A percentile compares a stretch with the other conserved stretches of the same genome.
phyloP scores from a whole-genome alignment of 2,113 vertebrate genomes.

The Entelurus aequoreus region DNA sequence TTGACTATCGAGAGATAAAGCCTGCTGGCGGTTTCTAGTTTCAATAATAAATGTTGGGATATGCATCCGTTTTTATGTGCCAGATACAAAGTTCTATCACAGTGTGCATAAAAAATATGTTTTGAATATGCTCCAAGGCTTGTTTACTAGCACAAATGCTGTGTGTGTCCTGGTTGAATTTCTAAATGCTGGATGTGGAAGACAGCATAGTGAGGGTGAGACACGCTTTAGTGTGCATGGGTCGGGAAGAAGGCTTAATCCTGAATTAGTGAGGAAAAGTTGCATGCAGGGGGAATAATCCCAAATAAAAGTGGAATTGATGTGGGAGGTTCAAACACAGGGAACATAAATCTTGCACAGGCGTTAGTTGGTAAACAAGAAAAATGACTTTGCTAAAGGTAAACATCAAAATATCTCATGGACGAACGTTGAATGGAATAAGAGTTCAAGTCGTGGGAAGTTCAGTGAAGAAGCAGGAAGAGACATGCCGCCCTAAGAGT shows the following conservation, averaged over 20 bases:
- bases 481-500: too few species aligned
- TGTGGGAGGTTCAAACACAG: not conserved
- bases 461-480: too few species aligned
- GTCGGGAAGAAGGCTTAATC: constrained; percentile 34
- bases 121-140: not conserved
- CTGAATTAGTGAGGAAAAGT: constrained; percentile 5
- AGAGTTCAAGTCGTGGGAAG: too few species aligned
- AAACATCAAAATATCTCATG: not conserved
- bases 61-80: not conserved
- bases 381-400: not conserved
- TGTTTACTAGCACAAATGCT: constrained; percentile 1
- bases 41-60: not conserved
- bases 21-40: not conserved
- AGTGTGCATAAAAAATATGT: too few species aligned
- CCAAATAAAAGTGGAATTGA: constrained; percentile 4
- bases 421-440: too few species aligned
- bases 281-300: constrained; percentile 6
- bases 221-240: constrained; percentile 16
- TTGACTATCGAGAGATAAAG: not conserved
- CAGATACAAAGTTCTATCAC: not conserved
- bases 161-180: constrained; percentile 5
- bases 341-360: not conserved
- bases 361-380: not conserved
- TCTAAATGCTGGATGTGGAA: constrained; percentile 12
- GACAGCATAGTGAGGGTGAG: constrained; percentile 6